These are phyloP conservation scores for Hippocampus zosterae DNA, from an alignment of 2,113 vertebrate species.

Conservation along the genomic window DNA sequence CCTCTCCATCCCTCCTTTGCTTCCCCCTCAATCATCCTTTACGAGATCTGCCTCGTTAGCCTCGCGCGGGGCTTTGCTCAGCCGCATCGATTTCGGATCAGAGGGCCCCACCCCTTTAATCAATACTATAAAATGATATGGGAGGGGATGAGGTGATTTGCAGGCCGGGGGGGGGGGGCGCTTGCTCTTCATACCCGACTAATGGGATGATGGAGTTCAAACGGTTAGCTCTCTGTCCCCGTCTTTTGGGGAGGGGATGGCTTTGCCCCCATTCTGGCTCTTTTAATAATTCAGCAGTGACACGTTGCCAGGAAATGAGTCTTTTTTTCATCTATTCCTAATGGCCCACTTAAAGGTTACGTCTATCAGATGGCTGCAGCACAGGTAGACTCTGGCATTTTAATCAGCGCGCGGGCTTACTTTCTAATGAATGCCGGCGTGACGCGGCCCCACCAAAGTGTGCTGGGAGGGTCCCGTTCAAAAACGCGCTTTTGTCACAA, in stretches of 20 bases:
- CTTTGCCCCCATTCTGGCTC: conserved; percentile 48
- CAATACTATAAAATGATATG: conserved; percentile 36
- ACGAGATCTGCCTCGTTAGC: conserved; percentile 7
- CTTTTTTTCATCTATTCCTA: conserved; percentile 76
- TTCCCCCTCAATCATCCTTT: conserved; percentile 2
- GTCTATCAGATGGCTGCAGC: conserved; percentile 68
- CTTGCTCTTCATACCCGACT: conserved; percentile 9
- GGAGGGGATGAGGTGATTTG: conserved; percentile 17
- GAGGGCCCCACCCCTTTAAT: conserved; percentile 21
- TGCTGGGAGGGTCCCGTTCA: not conserved
- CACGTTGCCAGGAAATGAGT: conserved; percentile 70
- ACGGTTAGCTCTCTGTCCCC: conserved; percentile 40
- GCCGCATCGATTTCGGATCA: conserved; percentile 42
- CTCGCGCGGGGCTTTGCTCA: conserved; percentile 6
- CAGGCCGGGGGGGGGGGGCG: conserved; percentile 7
- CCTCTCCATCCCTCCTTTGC: not conserved
- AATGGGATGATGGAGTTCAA: conserved; percentile 30
- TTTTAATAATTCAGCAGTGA: conserved; percentile 70
- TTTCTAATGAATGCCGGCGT: conserved; percentile 7
- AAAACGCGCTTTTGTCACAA: not conserved
- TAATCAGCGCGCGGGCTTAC: conserved; percentile 52
- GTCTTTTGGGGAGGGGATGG: conserved; percentile 36
- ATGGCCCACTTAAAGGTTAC: conserved; percentile 73
- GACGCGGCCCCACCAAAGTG: not conserved
- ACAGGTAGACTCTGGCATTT: conserved; percentile 59